Conservation (phyloP, 2,113 vertebrate genomes). For the Gorsachius goisagi region DNA sequence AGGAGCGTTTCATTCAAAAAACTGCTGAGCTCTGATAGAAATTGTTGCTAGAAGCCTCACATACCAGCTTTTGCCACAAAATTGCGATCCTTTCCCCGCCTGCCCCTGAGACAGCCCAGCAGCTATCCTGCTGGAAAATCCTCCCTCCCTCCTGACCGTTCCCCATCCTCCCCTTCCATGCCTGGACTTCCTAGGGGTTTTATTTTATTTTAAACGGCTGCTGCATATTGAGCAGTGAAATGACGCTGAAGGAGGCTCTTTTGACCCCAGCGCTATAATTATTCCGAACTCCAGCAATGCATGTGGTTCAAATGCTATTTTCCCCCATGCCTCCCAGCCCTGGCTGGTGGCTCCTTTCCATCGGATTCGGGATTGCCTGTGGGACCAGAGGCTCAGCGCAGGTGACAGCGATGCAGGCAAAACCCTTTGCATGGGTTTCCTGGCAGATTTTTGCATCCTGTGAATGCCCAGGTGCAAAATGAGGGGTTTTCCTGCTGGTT, state of each 20-base stretch:
- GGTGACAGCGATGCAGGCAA: background rate
- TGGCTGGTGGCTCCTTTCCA: background rate
- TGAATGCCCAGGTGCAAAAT: background rate
- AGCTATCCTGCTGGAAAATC: background rate
- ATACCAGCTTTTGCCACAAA: background rate
- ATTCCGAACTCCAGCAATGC: background rate
- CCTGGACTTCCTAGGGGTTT: background rate
- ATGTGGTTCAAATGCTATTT: background rate
- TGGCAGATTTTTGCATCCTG: background rate
- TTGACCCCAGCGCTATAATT: background rate
- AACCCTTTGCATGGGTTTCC: background rate
- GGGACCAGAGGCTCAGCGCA: background rate
- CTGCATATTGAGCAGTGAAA: background rate
- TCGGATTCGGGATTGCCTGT: fast-evolving
- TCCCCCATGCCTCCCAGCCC: background rate
- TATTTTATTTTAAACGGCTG: background rate
- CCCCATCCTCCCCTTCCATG: background rate
- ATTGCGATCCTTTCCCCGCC: background rate
- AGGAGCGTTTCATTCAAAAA: fast-evolving
- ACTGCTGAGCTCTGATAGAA: background rate
- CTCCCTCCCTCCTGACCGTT: background rate
- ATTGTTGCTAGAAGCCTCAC: background rate
- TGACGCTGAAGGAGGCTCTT: background rate
- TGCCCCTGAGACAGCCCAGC: background rate
- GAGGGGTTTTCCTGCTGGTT: background rate